Conservation (phyloP, 2,797 vertebrate genomes). For the Schizothorax lantsangensis region DNA sequence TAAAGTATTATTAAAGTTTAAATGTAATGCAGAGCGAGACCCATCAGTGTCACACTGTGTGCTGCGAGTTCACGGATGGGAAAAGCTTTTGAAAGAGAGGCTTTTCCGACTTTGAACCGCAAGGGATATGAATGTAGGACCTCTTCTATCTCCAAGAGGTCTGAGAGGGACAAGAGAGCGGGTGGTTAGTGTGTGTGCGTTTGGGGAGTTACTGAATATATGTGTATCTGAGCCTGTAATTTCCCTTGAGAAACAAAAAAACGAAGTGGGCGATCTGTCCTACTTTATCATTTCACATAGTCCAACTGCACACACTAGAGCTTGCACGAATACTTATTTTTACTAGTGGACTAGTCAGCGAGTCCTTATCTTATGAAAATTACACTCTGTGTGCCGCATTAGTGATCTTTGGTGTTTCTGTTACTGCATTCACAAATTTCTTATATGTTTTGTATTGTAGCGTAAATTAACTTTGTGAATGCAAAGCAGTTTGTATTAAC, state of each 20-base stretch:
- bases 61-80: conserved; percentile 44
- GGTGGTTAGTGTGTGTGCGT: not conserved
- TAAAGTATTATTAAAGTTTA: conserved; percentile 63
- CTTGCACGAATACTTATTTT: conserved; percentile 13
- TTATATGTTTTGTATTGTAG: not conserved
- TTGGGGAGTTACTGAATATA: conserved; percentile 16
- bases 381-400: not conserved
- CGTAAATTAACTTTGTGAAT: not conserved
- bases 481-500: not conserved
- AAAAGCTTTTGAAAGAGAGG: conserved; percentile 33
- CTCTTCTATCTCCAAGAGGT: conserved; percentile 26
- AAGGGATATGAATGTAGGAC: conserved; percentile 54
- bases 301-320: conserved; percentile 19
- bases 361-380: not conserved
- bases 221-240: conserved; percentile 36
- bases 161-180: not conserved
- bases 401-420: not conserved
- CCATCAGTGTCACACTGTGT: conserved; percentile 42
- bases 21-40: conserved; percentile 48
- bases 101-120: conserved; percentile 28
- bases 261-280: conserved; percentile 15
- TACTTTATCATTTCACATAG: conserved; percentile 40
- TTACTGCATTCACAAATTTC: not conserved
- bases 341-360: not conserved
- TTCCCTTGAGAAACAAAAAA: conserved; percentile 26